Evolutionary conservation across 2,113 vertebrate species (phyloP).

Genomic region (Neogobius melanostomus): DNA sequence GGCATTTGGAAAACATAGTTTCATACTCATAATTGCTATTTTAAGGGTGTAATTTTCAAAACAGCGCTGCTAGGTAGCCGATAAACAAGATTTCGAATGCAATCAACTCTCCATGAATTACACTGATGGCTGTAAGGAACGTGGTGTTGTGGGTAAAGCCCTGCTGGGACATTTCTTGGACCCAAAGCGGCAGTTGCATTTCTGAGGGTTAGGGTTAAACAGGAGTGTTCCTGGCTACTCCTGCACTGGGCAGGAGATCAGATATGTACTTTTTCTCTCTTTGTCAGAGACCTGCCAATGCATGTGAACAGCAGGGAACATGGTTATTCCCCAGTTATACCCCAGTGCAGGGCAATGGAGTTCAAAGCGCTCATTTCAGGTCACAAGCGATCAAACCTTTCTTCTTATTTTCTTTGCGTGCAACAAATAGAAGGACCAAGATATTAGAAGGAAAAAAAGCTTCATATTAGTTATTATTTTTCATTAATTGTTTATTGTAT

Average conservation of each 20-base stretch:
- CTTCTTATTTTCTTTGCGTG: neutral
- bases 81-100: conserved; percentile 68
- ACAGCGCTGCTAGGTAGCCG: conserved; percentile 70
- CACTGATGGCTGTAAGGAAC: conserved; percentile 71
- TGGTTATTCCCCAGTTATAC: conserved; percentile 19
- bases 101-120: conserved; percentile 70
- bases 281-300: conserved; percentile 16
- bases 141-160: conserved; percentile 45
- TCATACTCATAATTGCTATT: conserved; percentile 66
- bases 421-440: neutral
- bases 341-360: conserved; percentile 3
- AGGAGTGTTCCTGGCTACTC: conserved; percentile 48
- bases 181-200: conserved; percentile 54
- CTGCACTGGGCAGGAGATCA: conserved; percentile 42
- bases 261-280: conserved; percentile 36
- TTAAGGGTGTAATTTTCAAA: conserved; percentile 69
- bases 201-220: conserved; percentile 50
- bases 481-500: neutral
- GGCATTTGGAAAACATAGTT: conserved; percentile 61
- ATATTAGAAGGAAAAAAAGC: neutral
- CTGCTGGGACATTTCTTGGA: conserved; percentile 59
- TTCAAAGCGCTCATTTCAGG: neutral
- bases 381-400: neutral
- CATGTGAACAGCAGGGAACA: conserved; percentile 21
- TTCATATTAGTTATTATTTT: neutral